Conservation (phyloP, 2,113 vertebrate species). For the Microtus pennsylvanicus region DNA sequence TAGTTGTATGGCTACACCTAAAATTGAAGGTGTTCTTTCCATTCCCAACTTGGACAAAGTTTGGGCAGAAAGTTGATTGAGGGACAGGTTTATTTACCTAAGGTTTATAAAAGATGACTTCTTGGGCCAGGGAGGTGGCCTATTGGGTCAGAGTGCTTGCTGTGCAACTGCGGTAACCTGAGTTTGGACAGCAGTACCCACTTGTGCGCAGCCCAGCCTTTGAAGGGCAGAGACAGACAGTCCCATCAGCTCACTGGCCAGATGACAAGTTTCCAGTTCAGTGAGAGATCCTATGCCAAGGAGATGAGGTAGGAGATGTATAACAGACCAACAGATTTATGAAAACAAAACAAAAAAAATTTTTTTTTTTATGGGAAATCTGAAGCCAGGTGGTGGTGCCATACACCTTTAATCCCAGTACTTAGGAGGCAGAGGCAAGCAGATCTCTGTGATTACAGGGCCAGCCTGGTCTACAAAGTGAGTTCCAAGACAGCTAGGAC, state of each 20-base stretch:
- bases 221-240: not conserved
- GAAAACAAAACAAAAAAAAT: not conserved
- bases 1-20: not conserved
- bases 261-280: not conserved
- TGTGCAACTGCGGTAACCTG: not conserved
- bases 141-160: not conserved
- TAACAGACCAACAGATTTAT: not conserved
- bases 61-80: slow-evolving; percentile 29
- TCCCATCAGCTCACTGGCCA: not conserved
- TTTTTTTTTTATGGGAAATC: not conserved
- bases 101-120: not conserved
- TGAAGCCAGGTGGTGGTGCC: not conserved
- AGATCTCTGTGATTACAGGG: no score
- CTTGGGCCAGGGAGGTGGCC: not conserved
- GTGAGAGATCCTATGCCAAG: not conserved
- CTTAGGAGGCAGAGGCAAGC: not conserved
- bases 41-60: not conserved
- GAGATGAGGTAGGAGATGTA: not conserved
- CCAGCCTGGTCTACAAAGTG: not conserved
- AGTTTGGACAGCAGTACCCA: not conserved
- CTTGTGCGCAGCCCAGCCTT: not conserved
- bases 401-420: not conserved
- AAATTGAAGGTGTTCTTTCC: not conserved
- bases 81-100: not conserved
- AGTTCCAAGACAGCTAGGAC: not conserved